Base-by-base conservation (phyloP, 2,797 vertebrate genomes). In the Muscicapa striata region DNA sequence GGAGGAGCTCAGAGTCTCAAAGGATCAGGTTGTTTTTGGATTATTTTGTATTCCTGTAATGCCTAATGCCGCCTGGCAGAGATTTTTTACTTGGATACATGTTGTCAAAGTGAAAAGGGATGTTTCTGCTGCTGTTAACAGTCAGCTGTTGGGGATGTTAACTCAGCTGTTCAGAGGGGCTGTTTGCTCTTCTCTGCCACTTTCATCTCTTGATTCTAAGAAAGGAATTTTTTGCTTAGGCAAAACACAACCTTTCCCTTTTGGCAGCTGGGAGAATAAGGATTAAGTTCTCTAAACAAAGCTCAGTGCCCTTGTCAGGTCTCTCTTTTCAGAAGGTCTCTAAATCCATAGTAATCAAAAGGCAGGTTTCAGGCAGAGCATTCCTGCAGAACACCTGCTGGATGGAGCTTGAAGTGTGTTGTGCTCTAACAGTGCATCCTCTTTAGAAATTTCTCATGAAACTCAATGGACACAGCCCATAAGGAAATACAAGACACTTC, bases 231-330 rank as follows among this genome's bases (percentile, higher is more conserved):
- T 87, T 94, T 90, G 85, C 91, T 95, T 86, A 94, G 95, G 86
- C 62, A 92, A 93, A 97, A 90, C 94, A 90, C 36, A 72, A 89
- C 63, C 83, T 97, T 97, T 98, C 98, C 97, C 97, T 98, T 98
- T 98, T 98, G 98, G 97, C 95, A 94, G 92, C 80, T 91, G 84
- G 76, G 84, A 94, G 97, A 96, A 98, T 96, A 97, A 97, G 97
- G 98, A 98, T 98, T 97, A 95, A 87, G 92, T 98, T 98, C 97
- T 98, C 90, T 95, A 98, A 98, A 98, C 98, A 98, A 96, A 98
- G 97, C 97, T 95, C 76, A 96, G 97, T 91, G 90, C 97, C 93
- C 84, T 84, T 87, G 96, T 98, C 98, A 98, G 97, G 97, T 97
- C 97, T 98, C 95, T 94, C 94, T 97, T 93, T 97, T 97, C 94